Base-by-base conservation (phyloP, 2,113 vertebrate genomes). In the Osmerus eperlanus region DNA sequence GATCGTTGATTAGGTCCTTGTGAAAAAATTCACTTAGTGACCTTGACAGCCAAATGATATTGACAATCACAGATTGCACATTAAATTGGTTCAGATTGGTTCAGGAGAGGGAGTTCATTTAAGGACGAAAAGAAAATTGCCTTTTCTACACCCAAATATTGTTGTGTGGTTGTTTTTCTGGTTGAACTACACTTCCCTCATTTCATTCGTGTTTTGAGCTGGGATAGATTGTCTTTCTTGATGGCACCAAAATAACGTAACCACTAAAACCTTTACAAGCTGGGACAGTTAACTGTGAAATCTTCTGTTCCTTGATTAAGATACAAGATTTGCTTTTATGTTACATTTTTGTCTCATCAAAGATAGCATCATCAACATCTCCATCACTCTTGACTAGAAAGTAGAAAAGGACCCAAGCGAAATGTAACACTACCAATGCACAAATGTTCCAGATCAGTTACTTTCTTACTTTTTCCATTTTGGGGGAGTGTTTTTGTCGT, bases 321-420 rank as follows among this genome's bases (percentile, higher is more conserved):
- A 81, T 78, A 83, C 77, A 51, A 60, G 70, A 78, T 74, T 81
- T 65, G 81, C 76, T 85, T 71, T 67, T 41, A 82, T 77, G 56
- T 80, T 80, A 85, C 84, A 82, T 82, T 79, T 79, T 79, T 70
- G 83, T 86, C 84, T 86, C 84, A 89, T 83, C 85, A 86, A 79
- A 79, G 84, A 82, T 61, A 81, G 16, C 41, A 65, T 72, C 25
- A 32, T 51, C 73, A 47, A 47, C 75, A 65, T 65, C 63, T 81
- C 55, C 81, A 79, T 72, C 73, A 78, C 75, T 62, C 72, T 65
- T 73, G 64, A 67, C 80, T 78, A 29, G 78, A 81, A 74, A 81
- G 72, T 23, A 18, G 71, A 81, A 72, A 28, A 53, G 62, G 29
- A 78, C 76, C 77, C 67, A 59, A 41, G 18, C 7, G 60, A 53